Base-by-base conservation (phyloP, 2,113 vertebrate genomes). In the Bungarus multicinctus region DNA sequence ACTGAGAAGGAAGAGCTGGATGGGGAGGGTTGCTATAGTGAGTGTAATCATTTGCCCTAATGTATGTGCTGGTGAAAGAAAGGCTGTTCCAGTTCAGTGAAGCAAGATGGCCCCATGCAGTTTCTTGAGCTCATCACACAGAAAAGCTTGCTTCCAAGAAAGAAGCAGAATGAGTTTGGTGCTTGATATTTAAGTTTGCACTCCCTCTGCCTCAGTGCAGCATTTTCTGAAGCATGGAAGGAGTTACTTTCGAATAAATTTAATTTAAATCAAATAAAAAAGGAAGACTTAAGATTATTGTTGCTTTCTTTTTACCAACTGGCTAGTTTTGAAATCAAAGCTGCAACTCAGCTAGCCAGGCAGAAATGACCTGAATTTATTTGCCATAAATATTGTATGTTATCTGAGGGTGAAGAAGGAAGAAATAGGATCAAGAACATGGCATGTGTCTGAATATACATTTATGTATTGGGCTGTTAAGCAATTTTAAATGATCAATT, bases 61-160 rank as follows among this genome's bases (percentile, higher is more conserved):
- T 93, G 94, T 91, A 94, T 92, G 95, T 93, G 64, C 91, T 94
- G 91, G 91, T 97, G 94, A 96, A 96, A 95, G 96, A 89, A 93
- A 94, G 93, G 95, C 94, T 96, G 94, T 96, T 96, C 95, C 96
- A 96, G 95, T 97, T 97, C 97, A 97, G 95, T 97, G 97, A 97
- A 97, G 97, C 97, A 97, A 96, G 96, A 96, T 97, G 97, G 96
- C 97, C 96, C 96, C 97, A 96, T 97, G 97, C 97, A 95, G 96
- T 95, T 97, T 91, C 92, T 91, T 93, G 95, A 96, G 94, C 88
- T 95, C 90, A 91, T 94, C 93, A 96, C 92, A 96, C 92, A 95
- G 94, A 95, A 94, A 94, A n/a, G 90, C 91, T 90, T 9, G 0
- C 85, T 95, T 96, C 93, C 94, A 89, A 93, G 93, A 90, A 90